Percentiles rank a stretch among this genome's conserved stretches.
Evolutionary conservation across 2,888 invertebrate species (phyloP).

Genomic region (Caenorhabditis uteleia): DNA sequence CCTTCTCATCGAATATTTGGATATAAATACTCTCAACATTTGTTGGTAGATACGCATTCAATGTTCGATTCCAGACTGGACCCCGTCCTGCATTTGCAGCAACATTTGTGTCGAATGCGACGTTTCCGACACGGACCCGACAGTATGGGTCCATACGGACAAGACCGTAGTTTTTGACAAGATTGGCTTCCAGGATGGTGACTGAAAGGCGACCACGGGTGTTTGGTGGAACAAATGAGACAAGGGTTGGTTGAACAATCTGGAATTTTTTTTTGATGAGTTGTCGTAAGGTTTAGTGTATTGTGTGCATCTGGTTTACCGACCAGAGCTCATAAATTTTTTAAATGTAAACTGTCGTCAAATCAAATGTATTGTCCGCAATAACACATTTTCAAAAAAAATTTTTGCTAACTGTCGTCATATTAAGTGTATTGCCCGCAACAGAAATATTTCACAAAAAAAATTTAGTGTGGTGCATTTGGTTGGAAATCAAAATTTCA

Average conservation of each 20-base stretch:
- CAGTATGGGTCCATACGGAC: constrained; percentile 64
- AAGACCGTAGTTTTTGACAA: constrained; percentile 66
- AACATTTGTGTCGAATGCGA: constrained; percentile 93
- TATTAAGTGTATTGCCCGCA: no score
- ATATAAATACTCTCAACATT: constrained; percentile 87
- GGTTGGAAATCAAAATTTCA: no score
- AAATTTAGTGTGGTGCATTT: no score
- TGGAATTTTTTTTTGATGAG: constrained; percentile 1
- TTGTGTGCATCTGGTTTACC: no score
- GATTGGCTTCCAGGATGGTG: constrained; percentile 64
- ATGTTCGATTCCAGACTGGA: constrained; percentile 93
- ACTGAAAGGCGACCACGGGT: constrained; percentile 68
- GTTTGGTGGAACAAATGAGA: constrained; percentile 68
- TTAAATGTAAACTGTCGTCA: background rate
- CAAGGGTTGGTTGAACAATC: constrained; percentile 22
- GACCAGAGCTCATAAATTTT: no score
- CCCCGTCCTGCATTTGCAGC: constrained; percentile 82
- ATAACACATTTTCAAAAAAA: no score
- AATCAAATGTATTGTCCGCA: constrained; percentile 1
- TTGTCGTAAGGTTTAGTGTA: background rate
- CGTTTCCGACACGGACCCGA: constrained; percentile 86
- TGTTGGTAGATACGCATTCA: constrained; percentile 86
- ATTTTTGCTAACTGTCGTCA: no score
- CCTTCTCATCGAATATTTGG: constrained; percentile 93
- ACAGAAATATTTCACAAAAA: no score